Base-by-base conservation (phyloP, 2,797 vertebrate species). In the Rhinogobio ventralis region DNA sequence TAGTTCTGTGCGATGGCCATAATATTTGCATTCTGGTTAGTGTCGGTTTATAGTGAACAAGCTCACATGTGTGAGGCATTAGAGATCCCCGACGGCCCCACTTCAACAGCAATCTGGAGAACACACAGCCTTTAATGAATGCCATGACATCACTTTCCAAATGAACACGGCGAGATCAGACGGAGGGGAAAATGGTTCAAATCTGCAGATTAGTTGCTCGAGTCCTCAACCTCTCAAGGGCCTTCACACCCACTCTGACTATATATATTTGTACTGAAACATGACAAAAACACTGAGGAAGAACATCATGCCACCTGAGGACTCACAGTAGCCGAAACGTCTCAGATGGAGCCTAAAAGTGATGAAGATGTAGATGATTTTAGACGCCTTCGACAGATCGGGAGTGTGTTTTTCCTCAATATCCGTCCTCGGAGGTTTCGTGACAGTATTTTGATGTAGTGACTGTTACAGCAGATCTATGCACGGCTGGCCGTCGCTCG, bases 51-150 rank as follows among this genome's bases (percentile, higher is more conserved):
- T 83, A 79, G 68, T 86, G 78, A 84, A 88, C 81, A 62, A 75
- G 84, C 36, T 79, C 89, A 93, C 94, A 94, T 92, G 91, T 95
- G 92, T 92, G 89, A 92, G 79, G 89, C 87, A 94, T 94, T 93
- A 94, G 86, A 86, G 85, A 88, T 79, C 45, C 87, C 88, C 67
- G 72, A 81, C 81, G 86, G 81, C 85, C 87, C 14, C 67, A 62
- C 7, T 69, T 83, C 72, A 23, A 69, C 73, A 84, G 75, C 30
- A 42, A 81, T 85, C 85, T 83, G 45, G 86, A 91, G 90, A 91
- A 91, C 88, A 91, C 91, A 85, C 89, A 79, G 85, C 62, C 79
- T 91, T 88, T 91, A 92, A 92, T 92, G 87, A 93, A 92, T 82
- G 84, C 62, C 86, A 90, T 94, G 89, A 90, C 92, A 86, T 93